Conservation (phyloP, 2,888 invertebrate species). For the Autographa gamma region DNA sequence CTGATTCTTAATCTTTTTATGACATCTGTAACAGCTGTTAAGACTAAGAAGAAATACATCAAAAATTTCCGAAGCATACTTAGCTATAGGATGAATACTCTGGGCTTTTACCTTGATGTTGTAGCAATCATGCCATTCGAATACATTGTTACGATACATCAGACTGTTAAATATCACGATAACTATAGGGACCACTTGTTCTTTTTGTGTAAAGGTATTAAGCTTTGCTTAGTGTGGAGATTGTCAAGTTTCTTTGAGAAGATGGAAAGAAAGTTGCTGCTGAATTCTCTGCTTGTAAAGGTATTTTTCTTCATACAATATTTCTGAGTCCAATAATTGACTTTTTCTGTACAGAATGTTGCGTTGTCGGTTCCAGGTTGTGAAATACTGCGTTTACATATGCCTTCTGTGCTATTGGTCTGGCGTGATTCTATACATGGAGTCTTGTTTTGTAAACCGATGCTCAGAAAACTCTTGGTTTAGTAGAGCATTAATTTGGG, state of each 20-base stretch:
- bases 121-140: conserved; percentile 85
- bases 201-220: conserved; percentile 86
- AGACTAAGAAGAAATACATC: conserved; percentile 80
- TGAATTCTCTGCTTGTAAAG: conserved; percentile 81
- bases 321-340: background rate
- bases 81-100: conserved; percentile 79
- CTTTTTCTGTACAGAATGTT: background rate
- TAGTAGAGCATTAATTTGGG: conserved; percentile 73
- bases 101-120: conserved; percentile 86
- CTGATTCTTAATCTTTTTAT: conserved; percentile 81
- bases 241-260: conserved; percentile 83
- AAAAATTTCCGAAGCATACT: conserved; percentile 77
- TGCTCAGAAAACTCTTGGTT: conserved; percentile 87
- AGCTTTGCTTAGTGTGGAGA: conserved; percentile 86
- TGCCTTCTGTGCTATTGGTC: conserved; percentile 85
- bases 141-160: conserved; percentile 81
- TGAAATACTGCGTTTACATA: conserved; percentile 84
- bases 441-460: conserved; percentile 84
- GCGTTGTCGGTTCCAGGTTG: conserved; percentile 65
- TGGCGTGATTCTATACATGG: conserved; percentile 86
- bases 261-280: conserved; percentile 77
- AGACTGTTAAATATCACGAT: conserved; percentile 73
- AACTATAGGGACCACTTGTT: conserved; percentile 81
- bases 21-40: conserved; percentile 83
- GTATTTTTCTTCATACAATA: conserved; percentile 52